Conservation (phyloP, 2,888 invertebrate species). For the Drosophila stalkeri region DNA sequence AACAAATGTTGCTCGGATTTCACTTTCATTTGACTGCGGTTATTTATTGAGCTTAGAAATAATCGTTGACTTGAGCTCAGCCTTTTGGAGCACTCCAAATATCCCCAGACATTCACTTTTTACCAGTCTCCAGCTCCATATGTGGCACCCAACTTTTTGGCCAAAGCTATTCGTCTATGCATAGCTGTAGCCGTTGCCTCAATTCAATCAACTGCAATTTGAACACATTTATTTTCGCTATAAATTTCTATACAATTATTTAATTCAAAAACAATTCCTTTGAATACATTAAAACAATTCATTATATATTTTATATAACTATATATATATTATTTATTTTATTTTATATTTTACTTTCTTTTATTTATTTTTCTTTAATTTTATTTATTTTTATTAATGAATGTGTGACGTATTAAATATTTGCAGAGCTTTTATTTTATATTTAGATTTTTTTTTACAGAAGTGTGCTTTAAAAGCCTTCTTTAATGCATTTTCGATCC, state of each 20-base stretch:
- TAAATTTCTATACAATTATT: constrained; percentile 10
- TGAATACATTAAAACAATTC: no score
- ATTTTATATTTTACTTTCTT: neutral
- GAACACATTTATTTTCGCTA: neutral
- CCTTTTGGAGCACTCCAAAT: constrained; percentile 17
- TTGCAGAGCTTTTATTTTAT: neutral
- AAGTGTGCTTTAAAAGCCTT: neutral
- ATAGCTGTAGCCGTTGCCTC: neutral
- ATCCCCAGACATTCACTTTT: constrained; percentile 52
- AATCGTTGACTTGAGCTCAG: constrained; percentile 18
- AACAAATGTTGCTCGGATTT: constrained; percentile 45
- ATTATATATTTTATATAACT: neutral
- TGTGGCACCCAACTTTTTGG: neutral
- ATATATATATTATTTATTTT: no score
- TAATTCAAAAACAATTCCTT: constrained; percentile 1
- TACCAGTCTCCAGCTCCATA: constrained; percentile 16
- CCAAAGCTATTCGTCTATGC: neutral
- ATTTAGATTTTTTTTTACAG: neutral
- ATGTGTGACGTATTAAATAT: neutral
- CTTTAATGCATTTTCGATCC: neutral
- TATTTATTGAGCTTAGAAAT: constrained; percentile 42
- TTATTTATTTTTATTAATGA: neutral
- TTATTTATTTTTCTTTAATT: neutral
- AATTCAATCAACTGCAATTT: constrained; percentile 13
- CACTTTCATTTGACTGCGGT: constrained; percentile 49